Evolutionary conservation across 2,113 vertebrate species (phyloP).

Genomic region (Pedetes capensis): DNA sequence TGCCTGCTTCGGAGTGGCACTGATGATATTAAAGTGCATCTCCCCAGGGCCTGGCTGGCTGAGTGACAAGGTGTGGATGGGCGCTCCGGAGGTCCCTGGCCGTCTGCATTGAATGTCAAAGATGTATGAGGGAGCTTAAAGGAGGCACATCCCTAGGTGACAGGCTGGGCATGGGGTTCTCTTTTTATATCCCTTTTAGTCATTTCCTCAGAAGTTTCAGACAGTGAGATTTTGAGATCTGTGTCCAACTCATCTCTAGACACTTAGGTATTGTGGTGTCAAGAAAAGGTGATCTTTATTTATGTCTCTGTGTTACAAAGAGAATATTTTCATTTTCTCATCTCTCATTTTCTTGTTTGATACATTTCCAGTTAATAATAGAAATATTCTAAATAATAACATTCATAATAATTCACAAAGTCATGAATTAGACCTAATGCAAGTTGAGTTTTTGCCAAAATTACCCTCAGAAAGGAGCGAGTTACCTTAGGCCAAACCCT

Average conservation of each 20-base stretch:
- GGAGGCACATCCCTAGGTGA: neutral
- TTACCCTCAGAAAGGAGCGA: neutral
- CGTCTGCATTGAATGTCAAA: neutral
- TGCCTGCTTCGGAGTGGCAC: neutral
- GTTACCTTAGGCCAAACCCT: neutral
- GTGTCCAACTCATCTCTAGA: neutral
- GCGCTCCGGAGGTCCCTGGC: neutral
- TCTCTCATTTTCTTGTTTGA: neutral
- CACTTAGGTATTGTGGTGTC: neutral
- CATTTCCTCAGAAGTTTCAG: neutral
- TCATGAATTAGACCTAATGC: neutral
- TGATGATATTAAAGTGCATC: neutral
- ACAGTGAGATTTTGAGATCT: neutral
- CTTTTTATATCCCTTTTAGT: neutral
- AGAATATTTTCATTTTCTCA: neutral
- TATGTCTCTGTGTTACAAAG: neutral
- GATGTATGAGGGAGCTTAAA: neutral
- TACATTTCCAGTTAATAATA: neutral
- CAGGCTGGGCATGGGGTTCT: neutral
- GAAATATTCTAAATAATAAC: neutral
- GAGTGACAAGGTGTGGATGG: neutral
- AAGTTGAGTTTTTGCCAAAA: slow-evolving; percentile 25
- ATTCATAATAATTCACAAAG: neutral
- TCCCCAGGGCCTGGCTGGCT: neutral
- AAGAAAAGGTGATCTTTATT: neutral